Evolutionary conservation across 1,140 invertebrate genomes (phyloP).

Genomic region (Mylabris phalerata): DNA sequence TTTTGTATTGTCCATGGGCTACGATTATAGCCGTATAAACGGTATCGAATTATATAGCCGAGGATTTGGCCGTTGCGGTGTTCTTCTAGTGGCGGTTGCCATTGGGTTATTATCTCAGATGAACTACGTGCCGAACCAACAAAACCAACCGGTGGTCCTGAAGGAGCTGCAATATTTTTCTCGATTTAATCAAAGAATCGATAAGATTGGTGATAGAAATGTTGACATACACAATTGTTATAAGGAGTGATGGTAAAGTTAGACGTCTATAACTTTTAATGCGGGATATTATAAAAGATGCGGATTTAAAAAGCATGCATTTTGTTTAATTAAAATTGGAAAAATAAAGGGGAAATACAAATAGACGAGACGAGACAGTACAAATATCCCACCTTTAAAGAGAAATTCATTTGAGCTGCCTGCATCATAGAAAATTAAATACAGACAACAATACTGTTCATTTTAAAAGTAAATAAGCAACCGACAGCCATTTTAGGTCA

Average conservation of each 20-base stretch:
- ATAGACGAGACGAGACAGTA: constrained; percentile 6
- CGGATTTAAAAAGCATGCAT: background rate
- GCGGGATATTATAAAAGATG: too few species aligned
- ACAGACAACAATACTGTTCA: constrained; percentile 18
- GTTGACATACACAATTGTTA: constrained; percentile 18
- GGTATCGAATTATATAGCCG: constrained; percentile 88
- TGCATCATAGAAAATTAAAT: constrained; percentile 32
- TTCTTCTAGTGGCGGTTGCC: constrained; percentile 90
- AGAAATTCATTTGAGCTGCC: constrained; percentile 36
- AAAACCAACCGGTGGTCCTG: constrained; percentile 80
- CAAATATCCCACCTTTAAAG: constrained; percentile 36
- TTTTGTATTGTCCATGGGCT: constrained; percentile 84
- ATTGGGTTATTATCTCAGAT: constrained; percentile 94
- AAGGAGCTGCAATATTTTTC: constrained; percentile 57
- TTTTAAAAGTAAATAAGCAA: background rate
- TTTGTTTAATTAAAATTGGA: background rate
- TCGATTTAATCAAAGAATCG: too few species aligned
- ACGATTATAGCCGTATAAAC: constrained; percentile 83
- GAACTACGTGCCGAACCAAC: constrained; percentile 87
- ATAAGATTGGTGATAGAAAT: too few species aligned
- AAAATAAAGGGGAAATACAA: background rate
- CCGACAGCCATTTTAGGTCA: too few species aligned
- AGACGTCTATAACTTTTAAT: too few species aligned
- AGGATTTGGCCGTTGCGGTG: constrained; percentile 91
- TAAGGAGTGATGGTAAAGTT: background rate